Percentiles rank a stretch among this genome's conserved stretches.
Evolutionary conservation across 2,113 vertebrate species (phyloP).

Genomic region (Dipodomys spectabilis): DNA sequence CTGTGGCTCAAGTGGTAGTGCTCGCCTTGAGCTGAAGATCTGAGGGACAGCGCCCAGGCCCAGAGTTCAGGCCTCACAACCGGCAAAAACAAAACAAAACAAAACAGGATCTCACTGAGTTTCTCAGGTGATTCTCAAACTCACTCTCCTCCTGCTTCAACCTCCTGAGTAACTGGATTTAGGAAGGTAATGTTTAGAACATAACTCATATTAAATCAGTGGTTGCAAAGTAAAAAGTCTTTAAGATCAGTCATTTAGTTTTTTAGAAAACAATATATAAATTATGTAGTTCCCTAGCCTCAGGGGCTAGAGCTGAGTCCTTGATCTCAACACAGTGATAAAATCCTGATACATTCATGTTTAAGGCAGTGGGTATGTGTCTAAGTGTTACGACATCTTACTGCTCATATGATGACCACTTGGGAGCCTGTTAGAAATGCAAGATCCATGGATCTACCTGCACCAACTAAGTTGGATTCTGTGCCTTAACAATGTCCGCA

Average conservation of each 20-base stretch:
- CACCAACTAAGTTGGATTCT: background rate
- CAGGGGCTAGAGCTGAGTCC: background rate
- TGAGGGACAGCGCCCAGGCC: no score
- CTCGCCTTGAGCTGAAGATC: no score
- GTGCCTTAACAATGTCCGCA: background rate
- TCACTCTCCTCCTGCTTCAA: background rate
- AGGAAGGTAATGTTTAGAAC: background rate
- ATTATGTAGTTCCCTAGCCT: background rate
- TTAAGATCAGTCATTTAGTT: background rate
- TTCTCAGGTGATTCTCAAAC: background rate
- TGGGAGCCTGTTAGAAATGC: background rate
- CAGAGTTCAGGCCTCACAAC: no score
- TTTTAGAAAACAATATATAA: conserved; percentile 5
- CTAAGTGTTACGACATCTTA: background rate
- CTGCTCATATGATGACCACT: background rate
- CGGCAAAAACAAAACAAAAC: no score
- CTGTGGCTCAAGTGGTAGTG: no score
- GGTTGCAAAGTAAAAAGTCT: conserved; percentile 4
- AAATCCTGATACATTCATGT: background rate
- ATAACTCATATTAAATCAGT: background rate
- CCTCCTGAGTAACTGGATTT: background rate
- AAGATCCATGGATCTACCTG: background rate
- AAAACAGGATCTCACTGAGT: background rate
- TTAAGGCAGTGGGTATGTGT: background rate
- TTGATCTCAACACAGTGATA: background rate